phyloP scores from a whole-genome alignment of 2,888 invertebrate genomes.

The Ypsolopha sequella region DNA sequence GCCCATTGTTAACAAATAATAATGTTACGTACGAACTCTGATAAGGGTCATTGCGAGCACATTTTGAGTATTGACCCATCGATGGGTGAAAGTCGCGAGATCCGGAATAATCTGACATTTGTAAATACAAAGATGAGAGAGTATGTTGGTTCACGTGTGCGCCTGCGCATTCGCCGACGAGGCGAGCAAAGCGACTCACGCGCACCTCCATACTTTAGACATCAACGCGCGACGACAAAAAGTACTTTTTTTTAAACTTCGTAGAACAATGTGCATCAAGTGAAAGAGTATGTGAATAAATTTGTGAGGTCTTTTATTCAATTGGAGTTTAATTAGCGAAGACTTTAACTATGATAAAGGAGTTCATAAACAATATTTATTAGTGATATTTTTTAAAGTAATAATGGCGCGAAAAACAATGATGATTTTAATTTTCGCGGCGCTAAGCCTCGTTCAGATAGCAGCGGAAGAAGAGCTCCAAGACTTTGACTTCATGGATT shows the following conservation, averaged over 20 bases:
- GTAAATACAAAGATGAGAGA: constrained; percentile 44
- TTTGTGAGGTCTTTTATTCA: too few species aligned
- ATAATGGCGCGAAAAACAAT: constrained; percentile 25
- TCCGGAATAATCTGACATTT: constrained; percentile 60
- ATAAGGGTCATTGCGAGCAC: neutral
- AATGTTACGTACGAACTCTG: too few species aligned
- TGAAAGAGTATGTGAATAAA: neutral
- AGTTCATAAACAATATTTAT: neutral
- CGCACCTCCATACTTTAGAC: constrained; percentile 19
- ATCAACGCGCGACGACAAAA: neutral
- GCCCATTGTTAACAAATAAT: too few species aligned
- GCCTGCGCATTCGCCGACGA: constrained; percentile 43
- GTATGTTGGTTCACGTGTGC: constrained; percentile 30
- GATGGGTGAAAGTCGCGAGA: constrained; percentile 52
- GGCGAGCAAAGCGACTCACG: constrained; percentile 40
- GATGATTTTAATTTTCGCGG: neutral
- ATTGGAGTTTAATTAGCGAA: too few species aligned
- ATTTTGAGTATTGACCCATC: neutral
- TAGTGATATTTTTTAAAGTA: neutral
- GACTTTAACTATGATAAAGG: too few species aligned
- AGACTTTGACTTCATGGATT: constrained; percentile 45
- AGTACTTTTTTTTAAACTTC: neutral
- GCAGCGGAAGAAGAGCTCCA: constrained; percentile 29
- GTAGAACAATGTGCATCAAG: neutral
- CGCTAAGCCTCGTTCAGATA: neutral